phyloP scores from a whole-genome alignment of 2,797 vertebrate species.

The Labroides dimidiatus region DNA sequence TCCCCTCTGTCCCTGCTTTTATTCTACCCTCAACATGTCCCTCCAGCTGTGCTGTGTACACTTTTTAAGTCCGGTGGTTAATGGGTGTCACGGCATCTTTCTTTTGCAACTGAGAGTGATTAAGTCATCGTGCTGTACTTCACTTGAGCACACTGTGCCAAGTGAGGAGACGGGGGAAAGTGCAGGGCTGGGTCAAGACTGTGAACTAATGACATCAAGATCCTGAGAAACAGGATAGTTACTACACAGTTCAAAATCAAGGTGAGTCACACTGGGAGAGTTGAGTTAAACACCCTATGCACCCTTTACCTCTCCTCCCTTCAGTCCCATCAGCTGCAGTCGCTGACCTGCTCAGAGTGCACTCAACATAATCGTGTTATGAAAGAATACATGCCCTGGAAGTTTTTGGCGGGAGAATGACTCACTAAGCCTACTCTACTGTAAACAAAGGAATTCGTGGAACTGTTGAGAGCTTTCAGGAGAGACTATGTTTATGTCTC shows the following conservation, averaged over 20 bases:
- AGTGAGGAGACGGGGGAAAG: slow-evolving; percentile 23
- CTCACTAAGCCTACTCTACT: slow-evolving; percentile 49
- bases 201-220: slow-evolving; percentile 45
- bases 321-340: background rate
- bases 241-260: slow-evolving; percentile 31
- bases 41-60: slow-evolving; percentile 66
- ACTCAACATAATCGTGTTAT: slow-evolving; percentile 41
- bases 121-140: slow-evolving; percentile 62
- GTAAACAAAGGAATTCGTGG: slow-evolving; percentile 69
- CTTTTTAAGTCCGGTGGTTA: slow-evolving; percentile 43
- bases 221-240: slow-evolving; percentile 38
- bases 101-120: slow-evolving; percentile 65
- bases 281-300: background rate
- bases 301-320: background rate
- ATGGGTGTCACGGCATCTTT: slow-evolving; percentile 49
- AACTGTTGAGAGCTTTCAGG: slow-evolving; percentile 57
- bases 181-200: slow-evolving; percentile 8
- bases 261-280: slow-evolving; percentile 25
- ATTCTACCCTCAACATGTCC: slow-evolving; percentile 24
- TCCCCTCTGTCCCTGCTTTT: slow-evolving; percentile 18
- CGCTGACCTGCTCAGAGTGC: slow-evolving; percentile 6
- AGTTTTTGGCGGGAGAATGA: slow-evolving; percentile 35
- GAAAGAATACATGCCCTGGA: slow-evolving; percentile 39
- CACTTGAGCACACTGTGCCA: slow-evolving; percentile 31
- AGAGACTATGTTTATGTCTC: slow-evolving; percentile 42